Percentiles rank a stretch among this genome's conserved stretches.
phyloP scores from a whole-genome alignment of 2,888 invertebrate genomes.

The Xanthia togata region DNA sequence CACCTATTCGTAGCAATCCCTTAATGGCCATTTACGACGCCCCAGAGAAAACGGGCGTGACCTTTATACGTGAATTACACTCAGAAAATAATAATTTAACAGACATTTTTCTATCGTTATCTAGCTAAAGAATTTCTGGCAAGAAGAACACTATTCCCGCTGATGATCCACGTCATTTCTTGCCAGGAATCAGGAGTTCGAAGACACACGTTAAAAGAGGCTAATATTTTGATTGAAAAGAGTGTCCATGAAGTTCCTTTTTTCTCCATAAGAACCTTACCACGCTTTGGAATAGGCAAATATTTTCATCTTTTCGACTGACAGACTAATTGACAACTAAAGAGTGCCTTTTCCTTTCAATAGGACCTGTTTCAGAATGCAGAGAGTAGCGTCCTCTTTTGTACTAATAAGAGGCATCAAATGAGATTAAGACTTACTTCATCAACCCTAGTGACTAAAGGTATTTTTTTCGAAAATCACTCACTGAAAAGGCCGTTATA shows the following conservation, averaged over 20 bases:
- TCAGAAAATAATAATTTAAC: conserved; percentile 4
- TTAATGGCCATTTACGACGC: conserved; percentile 20
- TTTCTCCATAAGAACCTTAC: background rate
- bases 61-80: conserved; percentile 6
- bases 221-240: background rate
- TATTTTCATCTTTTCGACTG: background rate
- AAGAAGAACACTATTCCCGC: background rate
- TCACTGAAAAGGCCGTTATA: background rate
- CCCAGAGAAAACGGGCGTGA: conserved; percentile 20
- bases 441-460: too few relatives aligned
- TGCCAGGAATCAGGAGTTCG: background rate
- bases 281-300: background rate
- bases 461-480: too few relatives aligned
- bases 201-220: background rate
- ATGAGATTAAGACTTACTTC: background rate
- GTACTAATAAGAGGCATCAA: background rate
- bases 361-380: background rate
- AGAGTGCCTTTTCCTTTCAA: background rate
- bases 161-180: background rate
- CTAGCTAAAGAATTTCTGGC: background rate
- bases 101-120: background rate
- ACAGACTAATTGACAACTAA: background rate
- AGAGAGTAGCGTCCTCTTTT: background rate
- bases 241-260: too few relatives aligned
- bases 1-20: background rate